Evolutionary conservation across 2,797 vertebrate species (phyloP), one percentile per base, ranked within the genome.

Genomic region (Nasua narica): DNA sequence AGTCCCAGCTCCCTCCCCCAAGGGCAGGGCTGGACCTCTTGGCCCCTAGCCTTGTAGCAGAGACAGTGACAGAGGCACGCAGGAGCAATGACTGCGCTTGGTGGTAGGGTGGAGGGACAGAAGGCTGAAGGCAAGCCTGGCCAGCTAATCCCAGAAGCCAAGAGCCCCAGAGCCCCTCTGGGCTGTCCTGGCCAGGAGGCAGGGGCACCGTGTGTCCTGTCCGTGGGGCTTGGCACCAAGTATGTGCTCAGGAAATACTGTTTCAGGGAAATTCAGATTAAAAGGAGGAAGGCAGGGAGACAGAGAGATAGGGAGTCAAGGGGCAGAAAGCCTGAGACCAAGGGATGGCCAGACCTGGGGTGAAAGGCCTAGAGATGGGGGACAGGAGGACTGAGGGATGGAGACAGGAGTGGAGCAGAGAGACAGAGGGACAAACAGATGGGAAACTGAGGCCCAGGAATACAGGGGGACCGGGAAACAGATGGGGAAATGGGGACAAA

Each of bases 1-100:
- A 21, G 23, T 8, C 35, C 69, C 43, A 40, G 14, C 67, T 35
- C 43, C 21, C 3, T 21, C 43, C 97, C 97, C 70, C 43, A 14
- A 29, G 90, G 82, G 14, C 94, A 89, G 60, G 83, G 77, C 90
- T 72, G 79, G 87, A 95, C 97, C 94, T 95, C 67, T 29, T 11
- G 67, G 83, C n/a, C 40, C 40, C 60, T 19, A 8, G 18, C 29
- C 54, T 60, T 9, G 16, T 13, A 18, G 4, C 40, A 1, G 50
- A 35, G 70, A 77, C 37, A 27, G 69, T 2, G 40, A 62, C 43
- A 19, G 82, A 29, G 0, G 13, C 0, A 1, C 32, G 62, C 0
- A 43, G 52, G 21, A 21, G 48, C 65, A 52, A 89, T 3, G 56
- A 29, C 43, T 8, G 21, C 62, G 35, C 14, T 0, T 72, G 21